Conservation (phyloP, 2,113 vertebrate genomes). For the Mastomys coucha region DNA sequence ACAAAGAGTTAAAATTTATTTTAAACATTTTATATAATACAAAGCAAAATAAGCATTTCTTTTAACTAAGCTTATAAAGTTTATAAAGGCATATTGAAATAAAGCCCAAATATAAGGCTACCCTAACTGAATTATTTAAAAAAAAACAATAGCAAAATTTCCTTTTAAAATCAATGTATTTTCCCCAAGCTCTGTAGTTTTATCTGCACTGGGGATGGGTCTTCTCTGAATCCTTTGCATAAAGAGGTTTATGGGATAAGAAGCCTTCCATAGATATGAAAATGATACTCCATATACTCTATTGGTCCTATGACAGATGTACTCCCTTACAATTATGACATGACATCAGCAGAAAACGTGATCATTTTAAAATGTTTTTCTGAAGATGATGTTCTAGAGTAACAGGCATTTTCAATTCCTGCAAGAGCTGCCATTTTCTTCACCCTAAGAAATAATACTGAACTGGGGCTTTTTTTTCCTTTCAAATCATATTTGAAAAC, state of each 20-base stretch:
- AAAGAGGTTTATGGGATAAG: background rate
- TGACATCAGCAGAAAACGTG: background rate
- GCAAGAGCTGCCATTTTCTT: background rate
- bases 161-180: background rate
- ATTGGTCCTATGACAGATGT: background rate
- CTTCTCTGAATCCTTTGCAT: background rate
- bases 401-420: background rate
- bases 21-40: background rate
- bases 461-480: background rate
- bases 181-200: background rate
- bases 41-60: slow-evolving; percentile 14
- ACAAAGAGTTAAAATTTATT: slow-evolving; percentile 19
- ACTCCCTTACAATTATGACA: background rate
- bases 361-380: background rate
- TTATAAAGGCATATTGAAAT: slow-evolving; percentile 45
- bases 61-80: slow-evolving; percentile 32
- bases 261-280: background rate
- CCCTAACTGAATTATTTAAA: slow-evolving; percentile 32
- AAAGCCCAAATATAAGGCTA: background rate
- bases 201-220: background rate
- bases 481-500: background rate
- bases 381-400: background rate
- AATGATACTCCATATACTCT: background rate
- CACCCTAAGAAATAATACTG: background rate
- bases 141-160: slow-evolving; percentile 13